Conservation (phyloP, 2,888 invertebrate genomes). For the Stenodera caucasica region DNA sequence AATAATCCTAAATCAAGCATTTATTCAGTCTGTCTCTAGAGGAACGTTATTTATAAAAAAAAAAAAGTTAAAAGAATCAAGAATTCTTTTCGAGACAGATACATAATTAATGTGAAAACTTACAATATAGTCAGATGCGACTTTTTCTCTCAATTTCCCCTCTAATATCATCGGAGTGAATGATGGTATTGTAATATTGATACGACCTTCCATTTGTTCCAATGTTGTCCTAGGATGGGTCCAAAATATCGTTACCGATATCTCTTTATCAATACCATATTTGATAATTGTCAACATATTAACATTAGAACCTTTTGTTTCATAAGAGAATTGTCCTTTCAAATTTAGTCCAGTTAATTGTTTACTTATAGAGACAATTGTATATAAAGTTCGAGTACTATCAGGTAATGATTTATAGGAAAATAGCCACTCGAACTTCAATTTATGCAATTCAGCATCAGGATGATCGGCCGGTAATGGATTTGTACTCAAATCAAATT, state of each 20-base stretch:
- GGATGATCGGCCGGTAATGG: conserved; percentile 60
- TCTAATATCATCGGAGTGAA: conserved; percentile 70
- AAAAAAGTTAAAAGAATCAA: conserved; percentile 32
- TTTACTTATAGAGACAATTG: conserved; percentile 64
- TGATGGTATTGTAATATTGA: conserved; percentile 75
- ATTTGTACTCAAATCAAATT: conserved; percentile 70
- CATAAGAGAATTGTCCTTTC: conserved; percentile 60
- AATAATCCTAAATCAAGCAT: conserved; percentile 34
- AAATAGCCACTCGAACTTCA: conserved; percentile 63
- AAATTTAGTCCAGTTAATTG: conserved; percentile 70
- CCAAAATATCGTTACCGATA: conserved; percentile 61
- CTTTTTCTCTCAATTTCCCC: conserved; percentile 69
- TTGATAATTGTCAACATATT: conserved; percentile 58
- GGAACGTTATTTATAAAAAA: conserved; percentile 35
- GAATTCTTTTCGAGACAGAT: conserved; percentile 35
- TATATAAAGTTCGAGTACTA: conserved; percentile 62
- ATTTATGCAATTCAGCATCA: conserved; percentile 59
- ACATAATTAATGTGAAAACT: conserved; percentile 49
- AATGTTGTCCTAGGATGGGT: conserved; percentile 68
- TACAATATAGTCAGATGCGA: conserved; percentile 69
- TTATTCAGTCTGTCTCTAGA: conserved; percentile 36
- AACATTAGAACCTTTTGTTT: conserved; percentile 60
- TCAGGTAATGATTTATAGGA: conserved; percentile 53
- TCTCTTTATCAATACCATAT: conserved; percentile 65
- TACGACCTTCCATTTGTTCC: conserved; percentile 68